Percentiles rank a stretch among this genome's conserved stretches.
phyloP scores from a whole-genome alignment of 2,113 vertebrate genomes.

The Megaceryle maxima region DNA sequence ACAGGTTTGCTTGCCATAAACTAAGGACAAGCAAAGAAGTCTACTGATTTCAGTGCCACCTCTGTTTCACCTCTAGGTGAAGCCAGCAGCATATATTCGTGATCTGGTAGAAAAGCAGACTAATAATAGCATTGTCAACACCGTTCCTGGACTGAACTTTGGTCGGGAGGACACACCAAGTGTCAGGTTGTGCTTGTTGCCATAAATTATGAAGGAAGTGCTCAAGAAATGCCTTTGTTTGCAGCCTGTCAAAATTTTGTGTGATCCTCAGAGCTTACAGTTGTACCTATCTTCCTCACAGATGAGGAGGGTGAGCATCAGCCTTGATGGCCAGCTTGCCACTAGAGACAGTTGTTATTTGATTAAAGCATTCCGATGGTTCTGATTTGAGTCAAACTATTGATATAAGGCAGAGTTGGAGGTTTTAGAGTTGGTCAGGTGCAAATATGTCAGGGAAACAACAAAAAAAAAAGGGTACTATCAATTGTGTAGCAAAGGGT shows the following conservation, averaged over 20 bases:
- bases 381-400: background rate
- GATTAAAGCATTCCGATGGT: background rate
- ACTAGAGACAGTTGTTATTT: background rate
- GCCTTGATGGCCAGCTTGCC: background rate
- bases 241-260: background rate
- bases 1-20: background rate
- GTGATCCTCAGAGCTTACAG: background rate
- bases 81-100: background rate
- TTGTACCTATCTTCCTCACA: background rate
- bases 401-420: background rate
- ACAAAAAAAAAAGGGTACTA: background rate
- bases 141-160: background rate
- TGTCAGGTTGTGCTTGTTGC: background rate
- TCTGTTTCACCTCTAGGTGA: background rate
- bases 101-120: background rate
- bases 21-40: background rate
- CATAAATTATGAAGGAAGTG: background rate
- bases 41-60: background rate
- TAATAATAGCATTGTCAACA: background rate
- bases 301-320: rapidly evolving
- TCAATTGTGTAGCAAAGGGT: background rate
- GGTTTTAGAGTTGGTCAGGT: background rate
- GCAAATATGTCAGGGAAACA: background rate
- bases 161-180: background rate
- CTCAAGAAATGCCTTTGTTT: background rate